Conservation (phyloP, 2,888 invertebrate genomes). For the Drosophila tanythrix region DNA sequence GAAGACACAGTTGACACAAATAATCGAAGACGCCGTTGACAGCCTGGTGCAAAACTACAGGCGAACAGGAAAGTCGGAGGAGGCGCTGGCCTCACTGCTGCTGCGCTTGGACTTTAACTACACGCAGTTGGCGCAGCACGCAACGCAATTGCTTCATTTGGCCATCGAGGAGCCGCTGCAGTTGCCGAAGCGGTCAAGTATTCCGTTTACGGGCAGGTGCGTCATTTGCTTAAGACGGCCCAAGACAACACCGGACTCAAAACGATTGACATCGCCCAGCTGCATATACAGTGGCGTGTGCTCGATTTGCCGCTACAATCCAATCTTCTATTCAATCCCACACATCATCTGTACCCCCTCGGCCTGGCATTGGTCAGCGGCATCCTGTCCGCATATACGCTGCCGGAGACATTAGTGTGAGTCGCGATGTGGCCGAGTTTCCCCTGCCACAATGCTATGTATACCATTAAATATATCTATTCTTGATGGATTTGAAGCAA, state of each 20-base stretch:
- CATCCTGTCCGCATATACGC: slow-evolving; percentile 77
- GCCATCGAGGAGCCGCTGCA: slow-evolving; percentile 77
- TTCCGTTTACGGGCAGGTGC: slow-evolving; percentile 71
- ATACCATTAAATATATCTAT: neutral
- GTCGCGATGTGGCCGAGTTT: slow-evolving; percentile 22
- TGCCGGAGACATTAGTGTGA: slow-evolving; percentile 76
- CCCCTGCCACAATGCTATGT: neutral
- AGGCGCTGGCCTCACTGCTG: slow-evolving; percentile 73
- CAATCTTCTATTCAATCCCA: slow-evolving; percentile 66
- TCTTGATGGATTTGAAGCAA: neutral
- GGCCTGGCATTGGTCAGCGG: slow-evolving; percentile 76
- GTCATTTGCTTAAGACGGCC: slow-evolving; percentile 50
- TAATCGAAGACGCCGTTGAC: slow-evolving; percentile 67
- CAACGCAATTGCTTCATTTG: slow-evolving; percentile 65
- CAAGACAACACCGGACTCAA: slow-evolving; percentile 41
- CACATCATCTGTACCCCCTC: slow-evolving; percentile 49
- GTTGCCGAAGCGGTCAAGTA: slow-evolving; percentile 76
- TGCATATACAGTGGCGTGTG: slow-evolving; percentile 79
- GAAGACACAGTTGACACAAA: slow-evolving; percentile 64
- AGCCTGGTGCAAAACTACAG: slow-evolving; percentile 63
- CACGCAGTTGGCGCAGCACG: slow-evolving; percentile 53
- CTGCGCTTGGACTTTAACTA: slow-evolving; percentile 74
- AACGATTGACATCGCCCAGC: slow-evolving; percentile 75
- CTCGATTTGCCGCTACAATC: slow-evolving; percentile 73
- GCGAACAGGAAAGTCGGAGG: slow-evolving; percentile 67